These are phyloP conservation scores for Acromyrmex heyeri DNA, from an alignment of 1,140 invertebrate genomes.

Conservation along the genomic window DNA sequence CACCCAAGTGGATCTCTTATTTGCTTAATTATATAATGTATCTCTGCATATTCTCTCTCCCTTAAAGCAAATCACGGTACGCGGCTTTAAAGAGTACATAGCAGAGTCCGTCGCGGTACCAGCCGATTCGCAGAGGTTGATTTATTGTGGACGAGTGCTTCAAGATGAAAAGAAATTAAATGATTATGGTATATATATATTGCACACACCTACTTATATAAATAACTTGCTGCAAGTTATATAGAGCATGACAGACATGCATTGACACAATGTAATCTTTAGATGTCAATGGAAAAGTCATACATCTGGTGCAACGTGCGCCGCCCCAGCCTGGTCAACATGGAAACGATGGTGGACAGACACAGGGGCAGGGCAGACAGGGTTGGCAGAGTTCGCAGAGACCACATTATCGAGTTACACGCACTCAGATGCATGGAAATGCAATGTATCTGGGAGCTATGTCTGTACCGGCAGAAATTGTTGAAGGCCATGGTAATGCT, in stretches of 20 bases:
- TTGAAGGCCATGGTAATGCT: constrained; percentile 86
- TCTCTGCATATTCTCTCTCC: constrained; percentile 29
- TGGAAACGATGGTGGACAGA: constrained; percentile 78
- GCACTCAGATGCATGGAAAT: constrained; percentile 85
- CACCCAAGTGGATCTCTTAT: background rate
- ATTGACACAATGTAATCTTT: constrained; percentile 35
- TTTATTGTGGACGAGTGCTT: constrained; percentile 96
- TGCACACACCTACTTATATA: background rate
- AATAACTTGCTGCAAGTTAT: background rate
- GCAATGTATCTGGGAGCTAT: constrained; percentile 90
- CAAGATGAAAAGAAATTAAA: constrained; percentile 95
- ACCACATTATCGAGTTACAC: constrained; percentile 79
- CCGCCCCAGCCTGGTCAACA: constrained; percentile 87
- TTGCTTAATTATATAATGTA: constrained; percentile 19
- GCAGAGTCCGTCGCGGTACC: constrained; percentile 92
- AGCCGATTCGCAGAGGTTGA: constrained; percentile 94
- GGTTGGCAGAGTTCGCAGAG: constrained; percentile 67
- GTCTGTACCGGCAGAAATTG: constrained; percentile 88
- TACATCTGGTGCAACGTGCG: constrained; percentile 96
- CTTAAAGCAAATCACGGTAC: constrained; percentile 92
- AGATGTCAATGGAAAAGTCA: constrained; percentile 97
- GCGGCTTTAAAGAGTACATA: constrained; percentile 95
- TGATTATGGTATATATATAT: constrained; percentile 91
- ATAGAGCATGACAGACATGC: background rate
- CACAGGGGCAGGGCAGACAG: constrained; percentile 69